phyloP scores from a whole-genome alignment of 2,888 invertebrate species.

The Nebria brevicollis region DNA sequence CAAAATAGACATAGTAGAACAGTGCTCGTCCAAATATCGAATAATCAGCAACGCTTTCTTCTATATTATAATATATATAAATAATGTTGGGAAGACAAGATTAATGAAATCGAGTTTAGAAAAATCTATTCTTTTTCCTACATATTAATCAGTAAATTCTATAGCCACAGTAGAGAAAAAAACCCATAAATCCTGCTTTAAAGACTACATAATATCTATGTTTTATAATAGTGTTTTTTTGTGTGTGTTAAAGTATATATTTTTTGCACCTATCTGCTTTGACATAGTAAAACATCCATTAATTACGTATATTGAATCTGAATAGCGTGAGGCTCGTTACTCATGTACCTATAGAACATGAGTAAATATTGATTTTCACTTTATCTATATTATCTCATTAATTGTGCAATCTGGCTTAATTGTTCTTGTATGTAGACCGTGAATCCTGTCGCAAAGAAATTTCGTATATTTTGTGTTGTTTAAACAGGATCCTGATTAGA shows the following conservation, averaged over 20 bases:
- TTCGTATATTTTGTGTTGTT: background rate
- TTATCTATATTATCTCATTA: slow-evolving; percentile 36
- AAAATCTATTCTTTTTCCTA: background rate
- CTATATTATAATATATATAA: no score
- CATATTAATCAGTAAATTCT: background rate
- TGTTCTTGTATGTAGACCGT: slow-evolving; percentile 32
- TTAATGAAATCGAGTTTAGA: background rate
- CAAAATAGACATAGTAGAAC: no score
- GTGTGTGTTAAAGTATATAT: background rate
- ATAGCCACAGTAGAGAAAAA: background rate
- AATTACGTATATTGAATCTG: background rate
- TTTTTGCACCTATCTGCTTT: background rate
- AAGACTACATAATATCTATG: background rate
- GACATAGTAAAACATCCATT: background rate
- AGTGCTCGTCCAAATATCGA: no score
- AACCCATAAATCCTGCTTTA: background rate
- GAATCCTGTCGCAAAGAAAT: slow-evolving; percentile 2
- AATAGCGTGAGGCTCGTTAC: background rate
- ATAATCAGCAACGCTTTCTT: no score
- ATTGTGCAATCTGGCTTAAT: slow-evolving; percentile 38
- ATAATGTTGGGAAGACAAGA: background rate
- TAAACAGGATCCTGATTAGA: background rate
- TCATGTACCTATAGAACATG: background rate
- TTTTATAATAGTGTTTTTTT: background rate
- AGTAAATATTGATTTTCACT: slow-evolving; percentile 38